phyloP scores from a whole-genome alignment of 2,888 invertebrate genomes.

The Microdon myrmicae region DNA sequence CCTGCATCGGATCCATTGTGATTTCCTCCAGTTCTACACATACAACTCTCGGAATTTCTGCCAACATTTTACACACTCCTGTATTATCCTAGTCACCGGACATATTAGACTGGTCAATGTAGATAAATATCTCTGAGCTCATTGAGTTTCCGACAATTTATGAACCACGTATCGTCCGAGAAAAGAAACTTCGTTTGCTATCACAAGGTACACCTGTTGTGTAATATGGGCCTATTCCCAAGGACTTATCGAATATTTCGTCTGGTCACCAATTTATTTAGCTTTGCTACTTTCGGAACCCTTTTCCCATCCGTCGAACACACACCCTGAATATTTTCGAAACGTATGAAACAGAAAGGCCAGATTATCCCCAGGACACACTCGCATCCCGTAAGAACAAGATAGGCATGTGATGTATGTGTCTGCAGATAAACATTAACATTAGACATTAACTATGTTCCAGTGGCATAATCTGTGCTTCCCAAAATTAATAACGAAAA shows the following conservation, averaged over 20 bases:
- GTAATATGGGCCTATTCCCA: slow-evolving; percentile 22
- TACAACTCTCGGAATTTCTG: slow-evolving; percentile 1
- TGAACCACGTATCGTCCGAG: slow-evolving; percentile 8
- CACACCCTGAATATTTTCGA: too few species aligned
- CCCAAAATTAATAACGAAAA: slow-evolving; percentile 42
- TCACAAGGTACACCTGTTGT: slow-evolving; percentile 49
- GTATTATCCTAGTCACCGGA: slow-evolving; percentile 30
- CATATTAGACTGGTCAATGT: slow-evolving; percentile 18
- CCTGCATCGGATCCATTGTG: slow-evolving; percentile 4
- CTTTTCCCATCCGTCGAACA: too few species aligned
- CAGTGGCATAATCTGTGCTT: too few species aligned
- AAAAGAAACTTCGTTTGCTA: slow-evolving; percentile 10
- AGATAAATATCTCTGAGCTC: slow-evolving; percentile 35
- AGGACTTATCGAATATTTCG: slow-evolving; percentile 41
- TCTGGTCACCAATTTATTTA: slow-evolving; percentile 21
- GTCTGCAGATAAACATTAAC: too few species aligned
- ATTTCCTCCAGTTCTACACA: background rate
- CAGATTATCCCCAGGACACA: too few species aligned
- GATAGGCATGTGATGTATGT: too few species aligned
- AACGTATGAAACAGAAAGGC: too few species aligned
- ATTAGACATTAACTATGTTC: too few species aligned
- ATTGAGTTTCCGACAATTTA: slow-evolving; percentile 41
- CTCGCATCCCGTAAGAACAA: too few species aligned
- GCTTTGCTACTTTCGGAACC: too few species aligned
- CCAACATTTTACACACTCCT: slow-evolving; percentile 20